phyloP scores from a whole-genome alignment of 2,888 invertebrate species.

The Pterostichus niger region DNA sequence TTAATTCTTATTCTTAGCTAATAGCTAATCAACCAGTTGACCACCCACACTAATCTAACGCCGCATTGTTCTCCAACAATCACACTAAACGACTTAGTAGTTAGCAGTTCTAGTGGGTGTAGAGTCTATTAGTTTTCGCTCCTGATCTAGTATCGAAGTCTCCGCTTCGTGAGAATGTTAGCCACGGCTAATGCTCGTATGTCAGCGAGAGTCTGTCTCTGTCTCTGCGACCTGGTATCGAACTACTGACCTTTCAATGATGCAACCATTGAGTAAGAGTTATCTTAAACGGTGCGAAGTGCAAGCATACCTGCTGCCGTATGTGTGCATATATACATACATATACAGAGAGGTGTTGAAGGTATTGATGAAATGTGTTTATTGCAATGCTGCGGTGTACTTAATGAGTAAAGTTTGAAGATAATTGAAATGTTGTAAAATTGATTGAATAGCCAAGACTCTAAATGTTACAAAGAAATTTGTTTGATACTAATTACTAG shows the following conservation, averaged over 20 bases:
- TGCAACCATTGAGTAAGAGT: slow-evolving; percentile 68
- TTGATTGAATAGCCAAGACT: too few species aligned
- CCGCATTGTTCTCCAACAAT: neutral
- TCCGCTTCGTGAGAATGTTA: slow-evolving; percentile 69
- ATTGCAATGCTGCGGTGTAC: too few species aligned
- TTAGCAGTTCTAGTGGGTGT: slow-evolving; percentile 10
- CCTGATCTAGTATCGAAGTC: slow-evolving; percentile 53
- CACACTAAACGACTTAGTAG: neutral
- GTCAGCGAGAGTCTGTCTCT: neutral
- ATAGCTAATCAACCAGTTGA: too few species aligned
- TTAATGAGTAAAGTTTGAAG: too few species aligned
- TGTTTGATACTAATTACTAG: too few species aligned
- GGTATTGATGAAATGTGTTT: neutral
- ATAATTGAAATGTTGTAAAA: too few species aligned
- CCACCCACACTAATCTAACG: too few species aligned
- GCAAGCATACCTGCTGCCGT: slow-evolving; percentile 3
- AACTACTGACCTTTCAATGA: slow-evolving; percentile 74
- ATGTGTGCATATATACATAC: slow-evolving; percentile 1
- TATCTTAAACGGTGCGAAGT: slow-evolving; percentile 13
- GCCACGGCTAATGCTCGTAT: slow-evolving; percentile 9
- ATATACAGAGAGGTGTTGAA: too few species aligned
- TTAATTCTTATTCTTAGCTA: too few species aligned
- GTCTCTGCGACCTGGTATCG: slow-evolving; percentile 70
- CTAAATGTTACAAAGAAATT: too few species aligned
- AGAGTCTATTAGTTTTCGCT: slow-evolving; percentile 25